A percentile compares a stretch with the other conserved stretches of the same genome.
phyloP scores from a whole-genome alignment of 2,113 vertebrate genomes.

The Ornithorhynchus anatinus region DNA sequence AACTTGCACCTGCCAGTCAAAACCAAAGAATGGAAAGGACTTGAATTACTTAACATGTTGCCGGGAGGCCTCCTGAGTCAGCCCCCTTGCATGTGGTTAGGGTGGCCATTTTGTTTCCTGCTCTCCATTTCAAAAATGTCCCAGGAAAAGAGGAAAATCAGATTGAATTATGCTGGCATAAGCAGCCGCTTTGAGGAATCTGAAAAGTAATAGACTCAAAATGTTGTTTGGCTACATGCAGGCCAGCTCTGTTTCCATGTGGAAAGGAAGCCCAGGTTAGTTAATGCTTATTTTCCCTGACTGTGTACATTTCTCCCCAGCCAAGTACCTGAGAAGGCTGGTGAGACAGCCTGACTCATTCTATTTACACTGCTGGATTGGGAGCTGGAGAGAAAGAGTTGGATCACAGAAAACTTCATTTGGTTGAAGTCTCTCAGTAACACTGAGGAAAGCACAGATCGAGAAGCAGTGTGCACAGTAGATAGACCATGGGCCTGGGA shows the following conservation, averaged over 20 bases:
- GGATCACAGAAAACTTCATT: no score
- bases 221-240: conserved; percentile 7
- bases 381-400: no score
- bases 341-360: not conserved
- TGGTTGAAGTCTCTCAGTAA: no score
- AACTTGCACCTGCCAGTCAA: no score
- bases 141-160: conserved; percentile 35
- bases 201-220: conserved; percentile 28
- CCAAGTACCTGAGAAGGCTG: conserved; percentile 7
- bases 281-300: conserved; percentile 33
- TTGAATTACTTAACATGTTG: no score
- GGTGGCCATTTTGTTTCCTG: no score
- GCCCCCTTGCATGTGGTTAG: no score
- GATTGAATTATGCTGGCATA: conserved; percentile 28
- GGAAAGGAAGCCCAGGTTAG: conserved; percentile 17
- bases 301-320: conserved; percentile 6
- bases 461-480: no score
- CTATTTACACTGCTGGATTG: not conserved
- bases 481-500: no score
- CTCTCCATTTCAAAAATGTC: conserved; percentile 38
- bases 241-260: conserved; percentile 14
- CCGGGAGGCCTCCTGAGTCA: no score
- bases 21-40: no score
- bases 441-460: no score
- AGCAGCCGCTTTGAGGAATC: conserved; percentile 22